These are phyloP conservation scores for Anoplolepis gracilipes DNA, from an alignment of 1,140 invertebrate species.

Conservation along the genomic window DNA sequence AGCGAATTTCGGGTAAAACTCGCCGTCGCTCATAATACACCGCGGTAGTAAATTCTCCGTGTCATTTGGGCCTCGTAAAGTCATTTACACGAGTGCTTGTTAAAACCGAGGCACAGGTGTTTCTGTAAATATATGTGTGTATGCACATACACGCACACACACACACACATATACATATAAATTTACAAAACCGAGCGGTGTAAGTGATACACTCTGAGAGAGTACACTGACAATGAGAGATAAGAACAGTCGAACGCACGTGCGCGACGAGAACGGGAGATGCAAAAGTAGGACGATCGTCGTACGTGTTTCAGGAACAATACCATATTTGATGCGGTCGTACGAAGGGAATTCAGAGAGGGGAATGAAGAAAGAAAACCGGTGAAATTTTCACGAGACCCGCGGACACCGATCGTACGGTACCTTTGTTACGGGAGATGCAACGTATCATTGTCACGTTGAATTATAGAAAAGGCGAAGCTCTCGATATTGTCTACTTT, in stretches of 20 bases:
- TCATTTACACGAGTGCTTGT: not conserved
- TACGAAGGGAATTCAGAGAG: not conserved
- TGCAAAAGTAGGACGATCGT: constrained; percentile 71
- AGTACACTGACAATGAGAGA: constrained; percentile 2
- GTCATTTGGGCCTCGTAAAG: not conserved
- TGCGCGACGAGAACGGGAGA: constrained; percentile 15
- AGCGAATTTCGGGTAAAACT: constrained; percentile 15
- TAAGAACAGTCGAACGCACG: constrained; percentile 21
- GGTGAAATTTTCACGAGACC: constrained; percentile 66
- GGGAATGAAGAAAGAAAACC: not conserved
- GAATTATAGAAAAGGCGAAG: constrained; percentile 18
- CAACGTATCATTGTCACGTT: constrained; percentile 10
- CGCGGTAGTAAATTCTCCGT: not conserved
- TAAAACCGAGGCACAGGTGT: not conserved
- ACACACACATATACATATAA: too few relatives aligned
- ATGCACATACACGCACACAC: too few relatives aligned
- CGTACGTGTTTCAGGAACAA: constrained; percentile 68
- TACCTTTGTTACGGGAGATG: not conserved
- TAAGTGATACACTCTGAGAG: constrained; percentile 13
- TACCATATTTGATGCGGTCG: constrained; percentile 66
- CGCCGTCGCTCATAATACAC: not conserved
- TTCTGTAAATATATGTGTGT: not conserved
- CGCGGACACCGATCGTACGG: not conserved
- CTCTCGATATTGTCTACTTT: not conserved
- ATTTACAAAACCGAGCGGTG: not conserved